A percentile compares a stretch with the other conserved stretches of the same genome.
Evolutionary conservation across 2,888 invertebrate genomes (phyloP).

Genomic region (Eucera pruinosa): DNA sequence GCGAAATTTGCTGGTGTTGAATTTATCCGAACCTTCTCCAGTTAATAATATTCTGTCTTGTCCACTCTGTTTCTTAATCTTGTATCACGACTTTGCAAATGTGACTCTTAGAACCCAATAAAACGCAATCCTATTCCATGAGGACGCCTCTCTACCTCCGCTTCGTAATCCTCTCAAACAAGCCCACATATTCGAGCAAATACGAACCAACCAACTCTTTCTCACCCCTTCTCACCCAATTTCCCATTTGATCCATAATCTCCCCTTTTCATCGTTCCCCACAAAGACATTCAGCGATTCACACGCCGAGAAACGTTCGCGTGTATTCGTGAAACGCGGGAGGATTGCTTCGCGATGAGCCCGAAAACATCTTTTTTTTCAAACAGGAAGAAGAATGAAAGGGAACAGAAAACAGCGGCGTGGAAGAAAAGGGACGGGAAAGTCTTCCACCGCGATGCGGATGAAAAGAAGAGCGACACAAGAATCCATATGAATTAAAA

Average conservation of each 20-base stretch:
- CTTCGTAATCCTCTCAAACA: background rate
- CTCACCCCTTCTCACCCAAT: background rate
- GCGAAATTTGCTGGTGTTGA: no score
- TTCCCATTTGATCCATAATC: conserved; percentile 4
- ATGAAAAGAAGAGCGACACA: background rate
- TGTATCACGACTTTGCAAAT: no score
- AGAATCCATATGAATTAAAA: conserved; percentile 59
- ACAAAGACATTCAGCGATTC: conserved; percentile 4
- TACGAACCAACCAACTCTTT: background rate
- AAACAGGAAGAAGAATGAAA: background rate
- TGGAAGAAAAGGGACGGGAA: background rate
- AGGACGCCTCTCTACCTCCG: background rate
- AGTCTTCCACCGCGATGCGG: no score
- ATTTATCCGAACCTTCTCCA: no score
- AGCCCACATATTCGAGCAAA: background rate
- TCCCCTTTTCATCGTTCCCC: background rate
- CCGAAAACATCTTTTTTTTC: background rate
- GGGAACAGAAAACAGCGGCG: background rate
- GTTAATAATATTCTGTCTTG: no score
- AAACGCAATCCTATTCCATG: no score
- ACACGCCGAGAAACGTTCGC: background rate
- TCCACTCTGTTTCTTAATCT: no score
- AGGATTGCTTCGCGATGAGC: conserved; percentile 17
- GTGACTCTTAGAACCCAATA: no score
- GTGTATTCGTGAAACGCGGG: conserved; percentile 3